These are phyloP conservation scores for Belgica antarctica DNA, from an alignment of 2,888 invertebrate genomes.

Conservation along the genomic window DNA sequence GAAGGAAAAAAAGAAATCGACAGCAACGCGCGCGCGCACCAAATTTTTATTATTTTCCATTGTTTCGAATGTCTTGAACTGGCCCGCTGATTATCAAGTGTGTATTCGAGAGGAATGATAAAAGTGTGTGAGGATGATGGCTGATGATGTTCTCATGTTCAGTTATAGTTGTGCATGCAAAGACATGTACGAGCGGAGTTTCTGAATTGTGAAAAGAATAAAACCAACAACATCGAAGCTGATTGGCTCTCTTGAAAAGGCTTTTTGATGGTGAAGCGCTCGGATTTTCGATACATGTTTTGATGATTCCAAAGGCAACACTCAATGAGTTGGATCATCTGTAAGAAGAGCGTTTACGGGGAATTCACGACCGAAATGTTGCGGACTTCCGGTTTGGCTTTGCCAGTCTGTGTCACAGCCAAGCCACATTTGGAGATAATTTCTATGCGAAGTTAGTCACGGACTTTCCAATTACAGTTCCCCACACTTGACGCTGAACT, in stretches of 20 bases:
- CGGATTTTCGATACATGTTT: conserved; percentile 2
- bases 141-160: too few relatives aligned
- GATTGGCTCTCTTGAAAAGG: not conserved
- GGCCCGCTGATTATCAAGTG: not conserved
- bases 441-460: too few relatives aligned
- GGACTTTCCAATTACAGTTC: not conserved
- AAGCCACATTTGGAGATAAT: too few relatives aligned
- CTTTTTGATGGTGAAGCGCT: not conserved
- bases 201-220: not conserved
- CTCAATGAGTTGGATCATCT: not conserved
- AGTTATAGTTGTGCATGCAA: conserved; percentile 11
- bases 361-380: not conserved
- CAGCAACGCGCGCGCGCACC: not conserved
- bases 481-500: too few relatives aligned
- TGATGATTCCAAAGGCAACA: not conserved
- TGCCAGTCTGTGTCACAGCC: not conserved
- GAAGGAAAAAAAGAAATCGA: conserved; percentile 9
- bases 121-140: not conserved
- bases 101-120: not conserved
- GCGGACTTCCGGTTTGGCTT: not conserved
- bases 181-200: not conserved
- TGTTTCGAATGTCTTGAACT: conserved; percentile 5
- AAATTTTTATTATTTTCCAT: not conserved
- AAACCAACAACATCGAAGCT: conserved; percentile 3
- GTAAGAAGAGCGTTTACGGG: not conserved